These are phyloP conservation scores for Xanthorhoe designata DNA, from an alignment of 2,888 invertebrate genomes.

Conservation along the genomic window DNA sequence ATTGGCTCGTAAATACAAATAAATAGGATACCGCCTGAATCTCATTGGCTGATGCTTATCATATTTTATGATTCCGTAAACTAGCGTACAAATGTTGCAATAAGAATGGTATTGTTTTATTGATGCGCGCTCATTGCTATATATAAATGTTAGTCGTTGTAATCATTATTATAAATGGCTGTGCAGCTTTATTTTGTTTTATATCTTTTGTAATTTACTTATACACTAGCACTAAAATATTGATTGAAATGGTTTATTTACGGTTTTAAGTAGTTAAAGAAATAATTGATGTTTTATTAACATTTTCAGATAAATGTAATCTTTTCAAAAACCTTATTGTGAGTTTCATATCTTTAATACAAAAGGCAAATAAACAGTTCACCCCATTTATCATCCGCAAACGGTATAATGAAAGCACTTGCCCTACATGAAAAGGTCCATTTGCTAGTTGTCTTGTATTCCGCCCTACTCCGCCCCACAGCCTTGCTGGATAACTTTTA, in stretches of 20 bases:
- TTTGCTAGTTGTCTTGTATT: slow-evolving; percentile 48
- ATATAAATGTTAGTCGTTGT: slow-evolving; percentile 29
- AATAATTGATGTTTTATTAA: too few species aligned
- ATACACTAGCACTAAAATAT: too few species aligned
- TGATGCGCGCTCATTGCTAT: slow-evolving; percentile 42
- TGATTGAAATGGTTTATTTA: too few species aligned
- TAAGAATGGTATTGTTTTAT: slow-evolving; percentile 66
- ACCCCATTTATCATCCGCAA: background rate
- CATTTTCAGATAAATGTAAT: too few species aligned
- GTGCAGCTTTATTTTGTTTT: slow-evolving; percentile 11
- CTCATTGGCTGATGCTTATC: slow-evolving; percentile 77
- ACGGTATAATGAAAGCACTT: slow-evolving; percentile 18
- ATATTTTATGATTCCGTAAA: slow-evolving; percentile 78
- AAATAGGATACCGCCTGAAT: slow-evolving; percentile 75
- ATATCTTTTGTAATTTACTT: background rate
- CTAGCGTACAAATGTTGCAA: slow-evolving; percentile 67
- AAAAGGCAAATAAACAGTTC: background rate
- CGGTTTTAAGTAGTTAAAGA: too few species aligned
- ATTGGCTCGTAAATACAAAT: slow-evolving; percentile 79
- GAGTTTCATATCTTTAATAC: background rate
- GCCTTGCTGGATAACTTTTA: slow-evolving; percentile 41
- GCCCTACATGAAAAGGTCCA: slow-evolving; percentile 40
- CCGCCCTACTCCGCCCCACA: slow-evolving; percentile 44
- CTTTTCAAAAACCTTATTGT: too few species aligned
- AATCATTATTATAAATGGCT: slow-evolving; percentile 27